Conservation (phyloP, 2,113 vertebrate species). For the Pongo pygmaeus region DNA sequence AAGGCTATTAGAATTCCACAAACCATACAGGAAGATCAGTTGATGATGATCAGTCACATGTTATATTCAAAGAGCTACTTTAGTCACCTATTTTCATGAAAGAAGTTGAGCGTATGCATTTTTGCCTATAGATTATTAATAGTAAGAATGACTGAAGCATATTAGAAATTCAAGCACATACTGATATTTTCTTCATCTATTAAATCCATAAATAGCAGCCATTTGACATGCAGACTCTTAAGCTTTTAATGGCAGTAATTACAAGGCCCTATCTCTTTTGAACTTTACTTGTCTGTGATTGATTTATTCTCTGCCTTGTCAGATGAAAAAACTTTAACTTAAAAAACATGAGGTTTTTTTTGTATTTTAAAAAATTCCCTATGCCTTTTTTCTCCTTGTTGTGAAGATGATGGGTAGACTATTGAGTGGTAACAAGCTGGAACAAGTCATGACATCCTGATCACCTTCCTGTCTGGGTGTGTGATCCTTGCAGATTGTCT, state of each 20-base stretch:
- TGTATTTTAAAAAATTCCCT: not conserved
- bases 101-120: not conserved
- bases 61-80: not conserved
- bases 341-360: not conserved
- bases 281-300: slow-evolving; percentile 21
- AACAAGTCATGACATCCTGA: not conserved
- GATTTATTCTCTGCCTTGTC: slow-evolving; percentile 50
- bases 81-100: slow-evolving; percentile 1
- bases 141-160: not conserved
- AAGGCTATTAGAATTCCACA: not conserved
- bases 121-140: not conserved
- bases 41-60: not conserved
- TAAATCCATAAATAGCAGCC: slow-evolving; percentile 32
- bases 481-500: not conserved
- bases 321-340: slow-evolving; percentile 8
- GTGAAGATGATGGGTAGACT: not conserved
- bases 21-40: not conserved
- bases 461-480: not conserved
- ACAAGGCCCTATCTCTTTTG: slow-evolving; percentile 4
- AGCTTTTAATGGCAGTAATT: slow-evolving; percentile 53
- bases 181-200: not conserved
- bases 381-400: not conserved
- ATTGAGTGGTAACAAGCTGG: not conserved
- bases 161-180: not conserved
- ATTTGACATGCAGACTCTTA: slow-evolving; percentile 23